A percentile compares a stretch with the other conserved stretches of the same genome.
These are phyloP conservation scores for Alentia gelatinosa DNA, from an alignment of 2,888 invertebrate species.

Conservation along the genomic window DNA sequence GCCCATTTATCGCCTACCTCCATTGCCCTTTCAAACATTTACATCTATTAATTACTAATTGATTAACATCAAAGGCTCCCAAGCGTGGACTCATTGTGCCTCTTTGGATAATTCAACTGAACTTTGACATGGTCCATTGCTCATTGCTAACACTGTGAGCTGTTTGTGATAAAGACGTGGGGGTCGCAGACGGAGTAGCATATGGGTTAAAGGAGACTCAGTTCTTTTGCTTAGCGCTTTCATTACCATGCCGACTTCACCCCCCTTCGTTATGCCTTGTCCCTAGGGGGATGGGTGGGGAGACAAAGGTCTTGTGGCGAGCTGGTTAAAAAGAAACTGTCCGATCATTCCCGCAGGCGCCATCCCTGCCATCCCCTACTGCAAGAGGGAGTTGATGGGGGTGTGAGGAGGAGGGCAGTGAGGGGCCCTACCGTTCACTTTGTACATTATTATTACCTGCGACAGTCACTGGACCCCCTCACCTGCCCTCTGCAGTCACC, in stretches of 20 bases:
- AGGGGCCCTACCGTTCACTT: neutral
- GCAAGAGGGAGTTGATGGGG: neutral
- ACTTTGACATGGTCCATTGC: too few species aligned
- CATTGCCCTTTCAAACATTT: neutral
- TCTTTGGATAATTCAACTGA: neutral
- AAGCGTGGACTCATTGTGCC: neutral
- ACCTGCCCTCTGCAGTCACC: too few species aligned
- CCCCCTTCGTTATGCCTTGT: neutral
- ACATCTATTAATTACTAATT: constrained; percentile 8
- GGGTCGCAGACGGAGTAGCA: too few species aligned
- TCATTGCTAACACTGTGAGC: too few species aligned
- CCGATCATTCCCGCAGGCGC: neutral
- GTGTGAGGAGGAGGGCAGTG: neutral
- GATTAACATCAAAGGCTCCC: neutral
- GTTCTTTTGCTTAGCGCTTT: neutral
- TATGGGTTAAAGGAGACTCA: too few species aligned
- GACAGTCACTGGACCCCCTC: neutral
- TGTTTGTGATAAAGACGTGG: too few species aligned
- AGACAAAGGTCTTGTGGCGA: neutral
- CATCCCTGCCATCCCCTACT: neutral
- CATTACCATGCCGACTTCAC: neutral
- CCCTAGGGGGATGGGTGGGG: neutral
- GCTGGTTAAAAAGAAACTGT: neutral
- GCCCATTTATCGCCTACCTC: neutral
- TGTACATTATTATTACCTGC: neutral